A percentile compares a stretch with the other conserved stretches of the same genome.
phyloP scores from a whole-genome alignment of 2,888 invertebrate genomes.

The Drosophila lutescens region DNA sequence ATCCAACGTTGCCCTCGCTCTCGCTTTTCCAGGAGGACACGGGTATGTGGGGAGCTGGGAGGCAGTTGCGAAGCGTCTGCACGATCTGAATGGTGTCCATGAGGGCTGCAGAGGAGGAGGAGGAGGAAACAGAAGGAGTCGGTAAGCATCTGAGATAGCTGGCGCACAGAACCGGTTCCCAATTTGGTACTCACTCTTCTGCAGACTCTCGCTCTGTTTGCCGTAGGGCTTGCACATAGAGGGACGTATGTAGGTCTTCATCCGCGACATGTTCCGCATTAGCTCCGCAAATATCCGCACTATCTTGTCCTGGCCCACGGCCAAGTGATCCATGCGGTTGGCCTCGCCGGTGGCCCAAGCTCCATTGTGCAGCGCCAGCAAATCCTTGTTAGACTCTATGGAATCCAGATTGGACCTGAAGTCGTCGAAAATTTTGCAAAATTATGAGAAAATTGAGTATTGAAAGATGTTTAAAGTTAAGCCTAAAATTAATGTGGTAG shows the following conservation, averaged over 20 bases:
- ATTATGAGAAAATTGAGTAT: not conserved
- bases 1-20: constrained; percentile 82
- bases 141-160: constrained; percentile 5
- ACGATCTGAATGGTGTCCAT: constrained; percentile 94
- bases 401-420: constrained; percentile 83
- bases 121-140: not conserved
- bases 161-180: constrained; percentile 1
- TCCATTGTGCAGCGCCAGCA: constrained; percentile 88
- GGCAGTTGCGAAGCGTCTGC: constrained; percentile 92
- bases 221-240: constrained; percentile 96
- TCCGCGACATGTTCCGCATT: constrained; percentile 94
- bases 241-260: constrained; percentile 94
- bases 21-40: constrained; percentile 96
- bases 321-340: constrained; percentile 81
- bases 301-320: constrained; percentile 92
- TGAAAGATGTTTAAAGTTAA: too few relatives aligned
- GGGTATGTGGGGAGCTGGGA: constrained; percentile 94
- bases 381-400: constrained; percentile 86
- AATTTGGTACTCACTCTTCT: constrained; percentile 88
- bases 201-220: constrained; percentile 94
- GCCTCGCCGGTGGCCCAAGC: constrained; percentile 85
- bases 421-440: not conserved
- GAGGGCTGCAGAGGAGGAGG: constrained; percentile 86
- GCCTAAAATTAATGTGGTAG: too few relatives aligned
- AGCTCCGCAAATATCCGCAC: constrained; percentile 93